Evolutionary conservation across 2,113 vertebrate species (phyloP).

Genomic region (Rhinoderma darwinii): DNA sequence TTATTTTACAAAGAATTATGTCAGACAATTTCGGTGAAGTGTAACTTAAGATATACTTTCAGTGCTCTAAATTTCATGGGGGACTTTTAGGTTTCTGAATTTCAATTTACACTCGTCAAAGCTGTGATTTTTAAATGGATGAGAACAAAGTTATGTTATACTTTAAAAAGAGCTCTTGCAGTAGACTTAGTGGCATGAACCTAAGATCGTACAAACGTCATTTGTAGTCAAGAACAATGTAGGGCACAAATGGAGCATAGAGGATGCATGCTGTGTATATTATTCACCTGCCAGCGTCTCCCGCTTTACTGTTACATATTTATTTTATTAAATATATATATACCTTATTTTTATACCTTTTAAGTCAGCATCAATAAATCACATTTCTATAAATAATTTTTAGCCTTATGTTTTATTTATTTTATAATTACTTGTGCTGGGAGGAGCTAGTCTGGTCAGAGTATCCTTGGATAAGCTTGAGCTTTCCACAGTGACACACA

Average conservation of each 20-base stretch:
- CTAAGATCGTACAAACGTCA: not conserved
- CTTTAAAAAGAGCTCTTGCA: not conserved
- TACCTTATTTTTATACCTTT: no score
- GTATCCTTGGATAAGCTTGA: no score
- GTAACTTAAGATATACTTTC: slow-evolving; percentile 34
- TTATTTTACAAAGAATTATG: slow-evolving; percentile 32
- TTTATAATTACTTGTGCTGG: no score
- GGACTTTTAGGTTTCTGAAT: slow-evolving; percentile 30
- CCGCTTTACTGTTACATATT: not conserved
- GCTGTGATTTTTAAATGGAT: slow-evolving; percentile 40
- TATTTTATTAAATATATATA: not conserved
- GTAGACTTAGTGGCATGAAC: slow-evolving; percentile 1
- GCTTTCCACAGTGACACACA: no score
- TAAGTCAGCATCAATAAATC: no score
- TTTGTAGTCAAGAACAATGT: not conserved
- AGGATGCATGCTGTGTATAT: not conserved
- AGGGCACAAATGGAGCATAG: not conserved
- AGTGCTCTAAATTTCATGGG: slow-evolving; percentile 20
- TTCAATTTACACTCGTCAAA: slow-evolving; percentile 43
- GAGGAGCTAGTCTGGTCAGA: no score
- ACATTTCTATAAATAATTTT: no score
- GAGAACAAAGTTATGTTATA: slow-evolving; percentile 34
- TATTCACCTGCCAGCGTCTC: not conserved
- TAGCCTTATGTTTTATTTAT: no score
- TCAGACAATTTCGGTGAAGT: slow-evolving; percentile 16